Evolutionary conservation across 2,113 vertebrate species (phyloP).

Genomic region (Macrotis lagotis): DNA sequence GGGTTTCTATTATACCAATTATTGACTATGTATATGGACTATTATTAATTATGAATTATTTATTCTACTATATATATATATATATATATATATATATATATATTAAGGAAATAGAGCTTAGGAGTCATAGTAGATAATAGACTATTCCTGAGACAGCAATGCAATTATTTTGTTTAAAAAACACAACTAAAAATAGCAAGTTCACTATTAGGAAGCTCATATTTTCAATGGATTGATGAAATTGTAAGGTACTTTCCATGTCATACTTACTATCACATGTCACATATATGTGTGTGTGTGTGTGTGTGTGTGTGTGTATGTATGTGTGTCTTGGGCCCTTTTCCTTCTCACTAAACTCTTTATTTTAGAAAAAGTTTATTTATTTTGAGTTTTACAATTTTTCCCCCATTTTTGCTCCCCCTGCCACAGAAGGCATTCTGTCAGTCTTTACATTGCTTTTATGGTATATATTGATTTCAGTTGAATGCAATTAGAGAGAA

Average conservation of each 20-base stretch:
- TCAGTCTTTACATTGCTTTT: too few species aligned
- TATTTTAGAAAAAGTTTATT: too few species aligned
- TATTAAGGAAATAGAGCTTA: conserved; percentile 35
- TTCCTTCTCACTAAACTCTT: not conserved
- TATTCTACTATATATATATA: too few species aligned
- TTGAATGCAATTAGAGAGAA: too few species aligned
- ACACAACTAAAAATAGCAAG: not conserved
- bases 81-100: too few species aligned
- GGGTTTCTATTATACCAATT: conserved; percentile 67
- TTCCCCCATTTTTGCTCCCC: too few species aligned
- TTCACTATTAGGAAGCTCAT: not conserved
- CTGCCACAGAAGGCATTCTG: too few species aligned
- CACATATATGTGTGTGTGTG: not conserved
- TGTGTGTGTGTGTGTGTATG: not conserved
- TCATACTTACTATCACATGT: not conserved
- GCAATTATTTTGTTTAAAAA: conserved; percentile 19
- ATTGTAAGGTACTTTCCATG: not conserved
- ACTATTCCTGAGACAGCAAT: conserved; percentile 44
- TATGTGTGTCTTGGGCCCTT: not conserved
- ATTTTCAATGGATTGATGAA: not conserved
- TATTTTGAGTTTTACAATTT: too few species aligned
- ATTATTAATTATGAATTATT: too few species aligned
- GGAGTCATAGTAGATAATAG: conserved; percentile 1
- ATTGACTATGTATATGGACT: conserved; percentile 55
- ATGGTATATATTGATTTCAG: too few species aligned